Conservation (phyloP, 2,113 vertebrate species). For the Prietella phreatophila region DNA sequence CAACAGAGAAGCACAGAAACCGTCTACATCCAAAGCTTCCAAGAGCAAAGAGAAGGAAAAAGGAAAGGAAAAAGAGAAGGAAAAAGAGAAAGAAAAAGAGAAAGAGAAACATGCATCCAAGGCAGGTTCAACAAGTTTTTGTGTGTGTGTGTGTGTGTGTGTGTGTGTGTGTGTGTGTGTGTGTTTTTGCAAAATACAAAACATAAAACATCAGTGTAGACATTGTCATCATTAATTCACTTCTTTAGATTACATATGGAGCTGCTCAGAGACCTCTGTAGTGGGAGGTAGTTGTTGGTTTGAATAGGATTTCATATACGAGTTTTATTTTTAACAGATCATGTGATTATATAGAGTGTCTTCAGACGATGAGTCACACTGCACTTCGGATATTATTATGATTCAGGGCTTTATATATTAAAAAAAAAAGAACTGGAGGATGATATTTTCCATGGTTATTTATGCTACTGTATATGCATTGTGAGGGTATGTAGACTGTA, state of each 20-base stretch:
- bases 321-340: constrained; percentile 35
- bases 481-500: not conserved
- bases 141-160: not conserved
- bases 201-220: not conserved
- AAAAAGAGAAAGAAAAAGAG: constrained; percentile 71
- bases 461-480: not conserved
- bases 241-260: not conserved
- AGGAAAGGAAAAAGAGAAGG: constrained; percentile 61
- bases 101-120: constrained; percentile 57
- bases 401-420: not conserved
- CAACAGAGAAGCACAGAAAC: constrained; percentile 67
- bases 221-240: not conserved
- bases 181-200: not conserved
- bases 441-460: not conserved
- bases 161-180: not conserved
- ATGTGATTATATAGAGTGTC: constrained; percentile 8
- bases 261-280: not conserved
- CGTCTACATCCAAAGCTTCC: constrained; percentile 61
- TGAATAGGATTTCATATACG: not conserved
- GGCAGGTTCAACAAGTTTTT: constrained; percentile 46
- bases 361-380: constrained; percentile 18
- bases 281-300: not conserved
- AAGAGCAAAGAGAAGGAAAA: constrained; percentile 72
- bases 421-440: not conserved
- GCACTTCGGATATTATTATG: constrained; percentile 10